phyloP scores from a whole-genome alignment of 2,888 invertebrate genomes.

The Drosophila borealis region DNA sequence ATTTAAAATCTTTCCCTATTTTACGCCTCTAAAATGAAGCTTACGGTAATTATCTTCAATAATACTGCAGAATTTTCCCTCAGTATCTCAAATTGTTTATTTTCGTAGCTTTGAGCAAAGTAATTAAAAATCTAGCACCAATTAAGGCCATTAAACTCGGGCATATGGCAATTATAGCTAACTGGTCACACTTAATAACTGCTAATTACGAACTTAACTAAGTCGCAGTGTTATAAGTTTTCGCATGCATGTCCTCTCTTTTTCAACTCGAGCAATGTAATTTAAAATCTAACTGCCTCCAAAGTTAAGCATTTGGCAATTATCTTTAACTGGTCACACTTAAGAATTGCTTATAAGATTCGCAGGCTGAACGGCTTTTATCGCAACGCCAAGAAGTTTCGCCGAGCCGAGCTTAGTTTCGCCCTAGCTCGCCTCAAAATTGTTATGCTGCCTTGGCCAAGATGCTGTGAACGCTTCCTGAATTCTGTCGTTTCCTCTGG shows the following conservation, averaged over 20 bases:
- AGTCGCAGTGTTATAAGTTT: not conserved
- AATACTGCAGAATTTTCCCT: too few relatives aligned
- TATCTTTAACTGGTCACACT: slow-evolving; percentile 26
- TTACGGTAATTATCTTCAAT: too few relatives aligned
- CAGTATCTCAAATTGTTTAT: too few relatives aligned
- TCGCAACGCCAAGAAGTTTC: slow-evolving; percentile 28
- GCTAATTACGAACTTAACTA: not conserved
- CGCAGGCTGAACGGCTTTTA: slow-evolving; percentile 20
- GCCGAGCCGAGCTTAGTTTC: slow-evolving; percentile 19
- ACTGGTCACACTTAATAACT: slow-evolving; percentile 11
- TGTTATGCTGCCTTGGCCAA: slow-evolving; percentile 27
- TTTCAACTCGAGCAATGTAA: not conserved
- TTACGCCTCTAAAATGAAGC: too few relatives aligned
- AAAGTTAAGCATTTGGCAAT: slow-evolving; percentile 8
- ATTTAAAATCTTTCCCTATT: too few relatives aligned
- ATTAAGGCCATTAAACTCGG: not conserved
- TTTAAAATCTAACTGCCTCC: not conserved
- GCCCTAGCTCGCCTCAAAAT: slow-evolving; percentile 35
- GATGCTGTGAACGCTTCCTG: slow-evolving; percentile 61
- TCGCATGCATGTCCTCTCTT: not conserved
- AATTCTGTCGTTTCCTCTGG: slow-evolving; percentile 58
- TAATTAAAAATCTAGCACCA: not conserved
- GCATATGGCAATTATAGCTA: slow-evolving; percentile 1
- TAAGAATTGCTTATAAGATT: slow-evolving; percentile 10
- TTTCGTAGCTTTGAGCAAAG: not conserved